phyloP scores from a whole-genome alignment of 2,797 vertebrate species.

The Babyrousa celebensis region DNA sequence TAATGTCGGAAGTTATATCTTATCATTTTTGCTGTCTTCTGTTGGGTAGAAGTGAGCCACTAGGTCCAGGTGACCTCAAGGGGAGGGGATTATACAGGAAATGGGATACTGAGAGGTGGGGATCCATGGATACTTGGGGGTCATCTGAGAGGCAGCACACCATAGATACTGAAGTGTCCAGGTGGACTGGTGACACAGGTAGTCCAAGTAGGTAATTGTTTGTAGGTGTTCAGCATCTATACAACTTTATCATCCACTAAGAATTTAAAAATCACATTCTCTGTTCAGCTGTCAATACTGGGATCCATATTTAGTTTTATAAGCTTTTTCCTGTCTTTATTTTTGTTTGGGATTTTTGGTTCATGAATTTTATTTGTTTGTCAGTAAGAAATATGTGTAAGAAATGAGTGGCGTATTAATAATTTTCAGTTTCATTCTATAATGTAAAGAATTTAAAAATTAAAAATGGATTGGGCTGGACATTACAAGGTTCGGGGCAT shows the following conservation, averaged over 20 bases:
- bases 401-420: background rate
- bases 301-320: background rate
- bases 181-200: background rate
- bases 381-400: background rate
- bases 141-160: background rate
- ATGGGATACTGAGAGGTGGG: background rate
- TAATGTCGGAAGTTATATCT: background rate
- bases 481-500: background rate
- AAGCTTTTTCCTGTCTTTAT: background rate
- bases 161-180: background rate
- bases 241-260: too few relatives aligned
- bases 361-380: background rate
- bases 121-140: background rate
- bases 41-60: constrained; percentile 5
- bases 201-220: background rate
- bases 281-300: background rate
- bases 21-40: constrained; percentile 4
- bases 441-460: background rate
- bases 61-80: background rate
- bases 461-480: too few relatives aligned
- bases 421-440: background rate
- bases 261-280: background rate
- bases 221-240: background rate
- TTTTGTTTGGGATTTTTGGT: background rate
- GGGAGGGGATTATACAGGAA: background rate